Evolutionary conservation across 2,797 vertebrate genomes (phyloP), one percentile per base, ranked within the genome.

Genomic region (Bradypodion pumilum): DNA sequence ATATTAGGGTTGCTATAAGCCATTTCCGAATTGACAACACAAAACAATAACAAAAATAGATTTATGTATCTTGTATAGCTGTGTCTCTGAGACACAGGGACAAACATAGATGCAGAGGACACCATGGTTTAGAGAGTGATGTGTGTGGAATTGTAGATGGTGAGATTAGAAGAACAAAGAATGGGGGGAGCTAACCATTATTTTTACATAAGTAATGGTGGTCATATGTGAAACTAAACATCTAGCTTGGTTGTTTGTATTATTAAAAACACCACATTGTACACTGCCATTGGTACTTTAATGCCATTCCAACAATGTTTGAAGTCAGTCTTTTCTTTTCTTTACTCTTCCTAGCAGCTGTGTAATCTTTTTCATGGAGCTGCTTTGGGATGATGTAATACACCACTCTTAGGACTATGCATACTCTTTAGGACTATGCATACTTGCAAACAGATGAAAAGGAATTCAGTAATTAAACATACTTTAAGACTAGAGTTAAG

Each of bases 311-410:
- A 79, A 37, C 13, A 6, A 8, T 56, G 3, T 29, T 78, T 29
- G 49, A 3, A n/a, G 79, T 60, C 35, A 13, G 15, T 7, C 40
- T 84, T 88, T 88, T 87, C 87, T 76, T 65, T 44, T 5, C 88
- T 76, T 89, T 88, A 9, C 62, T 88, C 72, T 15, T 29, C 37
- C 27, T 40, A 37, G 32, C 37, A 76, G 25, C 49, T 76, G 21
- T 60, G 16, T 13, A 59, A 40, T 40, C 35, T 60, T 40, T 56
- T 76, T 32, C 35, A 16, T 16, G 29, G 56, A 60, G 2, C 10
- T 76, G 49, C 6, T 15, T 76, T 56, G 2, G 32, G 32, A 23
- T 59, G n/a, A 23, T 35, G 21, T 70, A 40, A 40, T 32, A 70
- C 21, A 69, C 16, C 21, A 16, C 7, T 74, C 49, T 7, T 19